Percentiles rank a stretch among this genome's conserved stretches.
These are phyloP conservation scores for Miichthys miiuy DNA, from an alignment of 2,797 vertebrate species.

Conservation along the genomic window DNA sequence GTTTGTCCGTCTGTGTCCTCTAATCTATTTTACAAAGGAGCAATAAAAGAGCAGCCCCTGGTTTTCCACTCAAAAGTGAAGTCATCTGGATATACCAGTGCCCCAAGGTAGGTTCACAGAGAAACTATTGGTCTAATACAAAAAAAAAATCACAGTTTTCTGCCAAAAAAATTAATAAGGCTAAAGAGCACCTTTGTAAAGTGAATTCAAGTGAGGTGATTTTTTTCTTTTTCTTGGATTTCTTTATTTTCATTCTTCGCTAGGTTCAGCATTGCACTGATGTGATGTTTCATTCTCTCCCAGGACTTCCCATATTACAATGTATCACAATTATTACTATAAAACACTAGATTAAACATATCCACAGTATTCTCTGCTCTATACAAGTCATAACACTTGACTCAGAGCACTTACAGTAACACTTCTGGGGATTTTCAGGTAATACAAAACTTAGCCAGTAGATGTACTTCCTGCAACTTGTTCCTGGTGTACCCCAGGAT, in stretches of 20 bases:
- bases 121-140: slow-evolving; percentile 1
- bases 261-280: not conserved
- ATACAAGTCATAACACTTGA: not conserved
- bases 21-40: slow-evolving; percentile 64
- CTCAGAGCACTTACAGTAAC: not conserved
- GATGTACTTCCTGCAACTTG: not conserved
- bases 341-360: not conserved
- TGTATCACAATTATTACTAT: not conserved
- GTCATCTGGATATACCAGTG: slow-evolving; percentile 90
- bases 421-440: not conserved
- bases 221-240: not conserved
- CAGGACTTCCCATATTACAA: not conserved
- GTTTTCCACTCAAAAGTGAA: slow-evolving; percentile 90
- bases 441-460: not conserved
- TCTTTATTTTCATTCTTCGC: slow-evolving; percentile 1
- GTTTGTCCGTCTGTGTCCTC: slow-evolving; percentile 16
- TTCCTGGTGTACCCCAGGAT: not conserved
- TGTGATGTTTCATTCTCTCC: not conserved
- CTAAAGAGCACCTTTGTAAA: not conserved
- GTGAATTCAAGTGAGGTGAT: not conserved
- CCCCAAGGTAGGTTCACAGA: slow-evolving; percentile 84
- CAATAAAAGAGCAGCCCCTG: slow-evolving; percentile 85
- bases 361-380: not conserved
- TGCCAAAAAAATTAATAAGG: not conserved
- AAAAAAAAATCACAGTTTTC: slow-evolving; percentile 23